These are phyloP conservation scores for Zapus hudsonius DNA, from an alignment of 2,113 vertebrate species.

Conservation along the genomic window DNA sequence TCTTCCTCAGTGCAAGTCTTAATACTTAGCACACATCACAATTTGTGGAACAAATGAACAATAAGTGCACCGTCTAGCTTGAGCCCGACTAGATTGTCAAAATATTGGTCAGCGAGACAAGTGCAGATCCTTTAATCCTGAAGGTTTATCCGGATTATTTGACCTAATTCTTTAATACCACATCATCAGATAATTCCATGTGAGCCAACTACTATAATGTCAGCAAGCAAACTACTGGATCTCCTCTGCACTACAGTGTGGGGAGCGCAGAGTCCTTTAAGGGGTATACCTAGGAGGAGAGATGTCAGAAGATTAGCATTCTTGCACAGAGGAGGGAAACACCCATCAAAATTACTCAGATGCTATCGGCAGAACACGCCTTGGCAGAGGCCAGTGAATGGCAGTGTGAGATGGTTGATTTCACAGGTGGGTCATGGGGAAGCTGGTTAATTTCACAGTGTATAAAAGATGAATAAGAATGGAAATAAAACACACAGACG, in stretches of 20 bases:
- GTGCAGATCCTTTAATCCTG: conserved; percentile 72
- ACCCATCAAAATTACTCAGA: conserved; percentile 30
- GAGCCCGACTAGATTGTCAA: conserved; percentile 65
- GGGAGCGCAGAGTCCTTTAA: conserved; percentile 50
- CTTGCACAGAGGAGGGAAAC: conserved; percentile 63
- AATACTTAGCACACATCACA: accelerated
- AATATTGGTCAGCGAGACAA: conserved; percentile 71
- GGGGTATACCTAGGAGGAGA: conserved; percentile 19
- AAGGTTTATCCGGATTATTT: conserved; percentile 80
- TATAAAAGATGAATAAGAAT: conserved; percentile 67
- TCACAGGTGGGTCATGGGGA: conserved; percentile 66
- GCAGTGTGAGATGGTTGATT: conserved; percentile 39
- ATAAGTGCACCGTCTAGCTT: background rate
- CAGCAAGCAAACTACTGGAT: conserved; percentile 51
- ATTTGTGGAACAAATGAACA: background rate
- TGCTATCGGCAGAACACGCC: conserved; percentile 42
- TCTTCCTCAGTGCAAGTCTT: background rate
- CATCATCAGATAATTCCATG: conserved; percentile 74
- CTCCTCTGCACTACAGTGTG: conserved; percentile 4
- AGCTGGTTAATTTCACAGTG: conserved; percentile 68
- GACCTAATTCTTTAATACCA: conserved; percentile 80
- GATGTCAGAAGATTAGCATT: conserved; percentile 62
- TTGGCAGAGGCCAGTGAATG: conserved; percentile 9
- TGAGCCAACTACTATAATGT: conserved; percentile 38
- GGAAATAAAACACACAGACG: conserved; percentile 54